Evolutionary conservation across 2,797 vertebrate genomes (phyloP), one percentile per base, ranked within the genome.

Genomic region (Crax fasciolata): DNA sequence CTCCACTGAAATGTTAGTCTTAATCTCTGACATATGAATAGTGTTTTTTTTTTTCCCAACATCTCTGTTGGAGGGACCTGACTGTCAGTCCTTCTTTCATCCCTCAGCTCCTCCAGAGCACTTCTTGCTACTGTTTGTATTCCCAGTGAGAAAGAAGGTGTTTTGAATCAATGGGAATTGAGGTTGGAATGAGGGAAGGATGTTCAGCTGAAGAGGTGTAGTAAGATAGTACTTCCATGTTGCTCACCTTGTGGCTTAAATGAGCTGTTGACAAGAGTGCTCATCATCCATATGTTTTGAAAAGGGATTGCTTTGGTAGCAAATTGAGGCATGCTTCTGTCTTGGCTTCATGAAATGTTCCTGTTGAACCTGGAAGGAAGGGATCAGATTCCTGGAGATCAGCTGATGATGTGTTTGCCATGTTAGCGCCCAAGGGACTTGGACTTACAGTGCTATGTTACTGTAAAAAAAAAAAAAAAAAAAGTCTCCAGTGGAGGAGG

Each of bases 371-470:
- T 59, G 25, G 54, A 55, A 61, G 44, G 44, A 63, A 82, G 28
- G 78, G 0, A 14, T 15, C 21, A 57, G 20, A 23, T 35, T 59
- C 44, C 39, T 82, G 41, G 27, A 81, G 5, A 23, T 23, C 3
- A 46, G 13, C 11, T 70, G 61, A 28, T 30, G n/a, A 20, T 38
- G 7, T 54, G 61, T 46, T 87, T 57, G 23, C 41, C 14, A 16
- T 0, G 6, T 11, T 35, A 32, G 41, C 74, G 32, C 25, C 57
- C 32, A 32, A 19, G 25, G 24, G 48, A 62, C 21, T 62, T 54
- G 41, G 38, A 41, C 5, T 9, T 17, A 23, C 3, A 0, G 0
- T 11, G 17, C 19, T 8, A 10, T 16, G 43, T 30, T 84, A 46
- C 24, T 65, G 30, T 66, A 30, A 48, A 62, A 46, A 46, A 43